Evolutionary conservation across 2,888 invertebrate species (phyloP).

Genomic region (Amphimallon solstitiale): DNA sequence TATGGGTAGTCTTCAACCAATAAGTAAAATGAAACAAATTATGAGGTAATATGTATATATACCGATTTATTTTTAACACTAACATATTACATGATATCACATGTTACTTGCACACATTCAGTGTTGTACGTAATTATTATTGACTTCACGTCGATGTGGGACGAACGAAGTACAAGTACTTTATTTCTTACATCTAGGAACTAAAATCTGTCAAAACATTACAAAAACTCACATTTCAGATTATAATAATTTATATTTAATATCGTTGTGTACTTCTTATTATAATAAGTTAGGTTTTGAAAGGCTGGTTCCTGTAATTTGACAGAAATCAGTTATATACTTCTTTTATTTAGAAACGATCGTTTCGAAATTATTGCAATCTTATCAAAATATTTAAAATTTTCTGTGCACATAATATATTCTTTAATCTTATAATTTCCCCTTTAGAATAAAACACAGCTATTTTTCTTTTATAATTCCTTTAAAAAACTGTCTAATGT

Average conservation of each 20-base stretch:
- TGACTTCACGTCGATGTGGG: constrained; percentile 64
- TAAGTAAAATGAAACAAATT: constrained; percentile 61
- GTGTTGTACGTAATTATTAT: constrained; percentile 65
- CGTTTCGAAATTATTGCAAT: constrained; percentile 60
- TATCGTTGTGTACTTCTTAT: constrained; percentile 44
- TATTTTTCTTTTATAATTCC: constrained; percentile 51
- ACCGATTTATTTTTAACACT: constrained; percentile 65
- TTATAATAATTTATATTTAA: constrained; percentile 41
- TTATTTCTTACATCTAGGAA: constrained; percentile 42
- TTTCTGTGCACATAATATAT: constrained; percentile 58
- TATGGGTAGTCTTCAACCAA: too few species aligned
- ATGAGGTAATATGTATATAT: constrained; percentile 61
- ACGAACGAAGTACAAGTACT: constrained; percentile 62
- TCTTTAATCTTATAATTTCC: constrained; percentile 45
- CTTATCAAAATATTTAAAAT: constrained; percentile 62
- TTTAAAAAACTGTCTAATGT: constrained; percentile 59
- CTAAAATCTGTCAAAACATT: constrained; percentile 29
- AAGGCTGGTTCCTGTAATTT: constrained; percentile 33
- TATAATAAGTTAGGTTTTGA: constrained; percentile 45
- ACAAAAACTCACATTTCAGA: constrained; percentile 26
- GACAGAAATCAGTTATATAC: constrained; percentile 41
- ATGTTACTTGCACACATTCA: constrained; percentile 65
- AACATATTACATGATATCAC: constrained; percentile 66
- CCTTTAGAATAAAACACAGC: constrained; percentile 63
- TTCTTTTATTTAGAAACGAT: constrained; percentile 36